Conservation (phyloP, 1,140 invertebrate species). For the Drosophila repletoides region DNA sequence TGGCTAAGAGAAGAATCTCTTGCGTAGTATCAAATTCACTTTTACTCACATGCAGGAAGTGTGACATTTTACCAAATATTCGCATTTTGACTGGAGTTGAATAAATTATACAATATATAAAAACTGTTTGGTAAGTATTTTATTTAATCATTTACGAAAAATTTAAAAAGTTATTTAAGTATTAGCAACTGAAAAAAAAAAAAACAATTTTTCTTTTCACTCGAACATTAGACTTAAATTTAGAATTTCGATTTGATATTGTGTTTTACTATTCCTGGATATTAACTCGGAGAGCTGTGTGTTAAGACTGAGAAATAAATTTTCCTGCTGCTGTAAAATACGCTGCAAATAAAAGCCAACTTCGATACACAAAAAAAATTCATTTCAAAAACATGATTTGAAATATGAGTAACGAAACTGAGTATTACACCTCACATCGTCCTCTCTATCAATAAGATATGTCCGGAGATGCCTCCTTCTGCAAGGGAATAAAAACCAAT, state of each 20-base stretch:
- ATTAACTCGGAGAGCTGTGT: neutral
- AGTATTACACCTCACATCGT: too few species aligned
- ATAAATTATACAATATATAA: neutral
- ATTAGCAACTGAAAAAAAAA: too few species aligned
- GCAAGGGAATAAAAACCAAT: too few species aligned
- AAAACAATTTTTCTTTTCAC: neutral
- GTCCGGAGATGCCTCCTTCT: too few species aligned
- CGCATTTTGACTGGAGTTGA: slow-evolving; percentile 37
- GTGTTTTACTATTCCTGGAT: neutral
- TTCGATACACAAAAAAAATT: too few species aligned
- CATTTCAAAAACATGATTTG: too few species aligned
- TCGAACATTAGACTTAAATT: slow-evolving; percentile 2
- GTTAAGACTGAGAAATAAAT: neutral
- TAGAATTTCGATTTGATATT: neutral
- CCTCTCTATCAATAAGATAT: too few species aligned
- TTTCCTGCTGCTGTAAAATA: too few species aligned
- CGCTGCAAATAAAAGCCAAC: neutral
- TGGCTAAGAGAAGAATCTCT: too few species aligned
- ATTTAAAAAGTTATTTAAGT: too few species aligned
- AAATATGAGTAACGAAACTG: too few species aligned
- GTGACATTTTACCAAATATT: slow-evolving; percentile 45
- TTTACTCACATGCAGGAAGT: slow-evolving; percentile 35
- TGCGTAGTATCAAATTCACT: neutral
- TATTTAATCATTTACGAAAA: neutral
- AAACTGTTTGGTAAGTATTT: neutral